A percentile compares a stretch with the other conserved stretches of the same genome.
These are phyloP conservation scores for Euplagia quadripunctaria DNA, from an alignment of 2,888 invertebrate genomes.

Conservation along the genomic window DNA sequence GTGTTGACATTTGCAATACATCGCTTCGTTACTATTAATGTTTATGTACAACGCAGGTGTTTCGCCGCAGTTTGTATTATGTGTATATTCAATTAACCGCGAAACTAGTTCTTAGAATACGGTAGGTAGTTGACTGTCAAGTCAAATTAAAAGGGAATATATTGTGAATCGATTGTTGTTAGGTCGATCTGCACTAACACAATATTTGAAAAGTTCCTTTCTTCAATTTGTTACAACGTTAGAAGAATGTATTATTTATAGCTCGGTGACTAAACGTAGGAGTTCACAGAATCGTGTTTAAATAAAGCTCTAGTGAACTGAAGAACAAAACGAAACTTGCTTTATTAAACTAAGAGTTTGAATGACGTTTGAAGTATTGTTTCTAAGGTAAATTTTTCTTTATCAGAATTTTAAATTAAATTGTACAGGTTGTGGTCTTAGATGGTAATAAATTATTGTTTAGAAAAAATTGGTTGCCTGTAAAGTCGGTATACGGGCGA, in stretches of 20 bases:
- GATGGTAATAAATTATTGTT: too few relatives aligned
- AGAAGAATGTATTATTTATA: constrained; percentile 49
- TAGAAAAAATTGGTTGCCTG: too few relatives aligned
- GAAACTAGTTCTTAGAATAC: too few relatives aligned
- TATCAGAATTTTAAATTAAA: too few relatives aligned
- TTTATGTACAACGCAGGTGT: too few relatives aligned
- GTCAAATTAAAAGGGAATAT: too few relatives aligned
- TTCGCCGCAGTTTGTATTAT: too few relatives aligned
- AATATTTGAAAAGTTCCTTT: background rate
- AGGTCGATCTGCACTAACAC: background rate
- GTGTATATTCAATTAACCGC: too few relatives aligned
- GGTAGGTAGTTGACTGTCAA: too few relatives aligned
- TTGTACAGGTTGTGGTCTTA: background rate
- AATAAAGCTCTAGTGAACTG: constrained; percentile 42
- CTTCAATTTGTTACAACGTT: constrained; percentile 28
- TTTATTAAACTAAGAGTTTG: background rate
- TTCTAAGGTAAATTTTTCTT: background rate
- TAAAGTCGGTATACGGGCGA: too few relatives aligned
- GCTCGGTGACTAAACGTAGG: constrained; percentile 46
- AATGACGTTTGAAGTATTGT: background rate
- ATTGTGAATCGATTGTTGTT: background rate
- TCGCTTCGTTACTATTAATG: too few relatives aligned
- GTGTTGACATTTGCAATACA: too few relatives aligned
- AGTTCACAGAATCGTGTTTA: constrained; percentile 44
- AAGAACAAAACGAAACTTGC: constrained; percentile 21